Base-by-base conservation (phyloP, 1,140 invertebrate species). In the Caenorhabditis latens region DNA sequence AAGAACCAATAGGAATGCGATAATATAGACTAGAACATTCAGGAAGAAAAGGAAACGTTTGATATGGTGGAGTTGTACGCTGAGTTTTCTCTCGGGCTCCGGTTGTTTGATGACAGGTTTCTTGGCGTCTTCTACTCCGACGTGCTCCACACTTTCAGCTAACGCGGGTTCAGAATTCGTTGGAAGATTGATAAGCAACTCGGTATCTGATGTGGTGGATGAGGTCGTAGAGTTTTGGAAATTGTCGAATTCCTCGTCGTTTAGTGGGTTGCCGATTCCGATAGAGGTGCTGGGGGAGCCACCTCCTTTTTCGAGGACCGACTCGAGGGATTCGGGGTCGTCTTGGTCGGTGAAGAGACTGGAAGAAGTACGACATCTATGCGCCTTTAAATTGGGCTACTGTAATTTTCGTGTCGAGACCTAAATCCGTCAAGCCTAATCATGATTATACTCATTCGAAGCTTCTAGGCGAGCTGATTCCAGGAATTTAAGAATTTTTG, bases 31-130 rank as follows among this genome's bases (percentile, higher is more conserved):
- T 11, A 79, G 53, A 79, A 79, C n/a, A 2, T 24, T n/a, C 21
- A 50, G 7, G 9, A 79, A 79, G 46, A 79, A 79, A 2, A 11
- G 13, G n/a, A 50, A 79, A 13, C 71, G 71, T 50, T 79, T 79
- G n/a, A 79, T 79, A n/a, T 79, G 71, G 24, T 21, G 71, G 4
- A 79, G 46, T 50, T 79, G 71, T 0, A 50, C 19, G 14, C 5
- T 4, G 6, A 46, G 40, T 46, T 71, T 71, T 13, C 65, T 71
- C 42, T 71, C 16, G 43, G 40, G 46, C 1, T 46, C 42, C 40
- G 6, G 13, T 48, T 14, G 46, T 13, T 8, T 50, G 21, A 19
- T 3, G 9, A 9, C 11, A 46, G 19, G 40, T 19, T 24, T 13
- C n/a, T 21, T 61, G 40, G 65, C 40, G 9, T 79, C n/a, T 13